These are phyloP conservation scores for Cephalopachus bancanus DNA, from an alignment of 2,797 vertebrate genomes.

Conservation along the genomic window DNA sequence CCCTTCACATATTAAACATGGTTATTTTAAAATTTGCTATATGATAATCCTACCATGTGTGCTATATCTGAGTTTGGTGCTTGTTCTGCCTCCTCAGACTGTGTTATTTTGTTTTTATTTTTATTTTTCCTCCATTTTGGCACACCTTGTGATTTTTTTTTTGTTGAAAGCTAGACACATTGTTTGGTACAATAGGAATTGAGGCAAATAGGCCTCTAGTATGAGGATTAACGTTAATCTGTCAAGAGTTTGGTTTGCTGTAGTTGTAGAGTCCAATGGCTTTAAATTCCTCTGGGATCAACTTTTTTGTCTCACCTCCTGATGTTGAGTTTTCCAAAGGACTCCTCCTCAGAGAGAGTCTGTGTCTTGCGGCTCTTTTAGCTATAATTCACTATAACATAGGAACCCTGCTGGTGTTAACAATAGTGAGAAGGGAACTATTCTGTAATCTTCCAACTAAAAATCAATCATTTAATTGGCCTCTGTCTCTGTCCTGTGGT, in stretches of 20 bases:
- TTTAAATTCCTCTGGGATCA: neutral
- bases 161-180: neutral
- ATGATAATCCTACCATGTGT: neutral
- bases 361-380: neutral
- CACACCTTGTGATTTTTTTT: neutral
- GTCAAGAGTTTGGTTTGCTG: neutral
- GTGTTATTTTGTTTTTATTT: neutral
- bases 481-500: neutral
- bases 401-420: neutral
- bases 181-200: neutral
- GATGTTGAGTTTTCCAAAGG: neutral
- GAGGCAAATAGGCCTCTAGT: neutral
- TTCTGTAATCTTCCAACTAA: neutral
- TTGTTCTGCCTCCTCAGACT: neutral
- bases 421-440: neutral
- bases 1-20: neutral
- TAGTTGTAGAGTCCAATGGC: neutral
- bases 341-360: neutral
- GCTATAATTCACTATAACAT: neutral
- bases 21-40: neutral
- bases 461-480: neutral
- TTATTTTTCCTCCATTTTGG: neutral
- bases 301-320: neutral
- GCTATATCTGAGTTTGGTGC: neutral
- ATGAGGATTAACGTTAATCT: neutral